phyloP scores from a whole-genome alignment of 2,113 vertebrate genomes.

The Furnarius figulus region DNA sequence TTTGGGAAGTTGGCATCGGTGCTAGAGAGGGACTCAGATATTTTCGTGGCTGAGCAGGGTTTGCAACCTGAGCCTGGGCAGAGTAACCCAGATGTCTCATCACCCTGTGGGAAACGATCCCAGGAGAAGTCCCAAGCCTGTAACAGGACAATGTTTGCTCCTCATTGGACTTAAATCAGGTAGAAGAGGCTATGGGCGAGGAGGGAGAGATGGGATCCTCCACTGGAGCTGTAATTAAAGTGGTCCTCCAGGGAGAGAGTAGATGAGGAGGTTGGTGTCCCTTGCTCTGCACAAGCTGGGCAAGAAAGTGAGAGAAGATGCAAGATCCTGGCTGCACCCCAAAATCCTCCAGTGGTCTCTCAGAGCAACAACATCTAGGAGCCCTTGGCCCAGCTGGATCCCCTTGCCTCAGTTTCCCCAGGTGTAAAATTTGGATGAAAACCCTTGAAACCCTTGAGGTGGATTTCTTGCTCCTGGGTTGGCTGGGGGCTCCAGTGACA shows the following conservation, averaged over 20 bases:
- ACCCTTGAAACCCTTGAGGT: not conserved
- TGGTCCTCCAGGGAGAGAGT: rapidly evolving
- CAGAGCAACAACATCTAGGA: not conserved
- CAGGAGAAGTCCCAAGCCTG: not conserved
- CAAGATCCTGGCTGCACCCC: not conserved
- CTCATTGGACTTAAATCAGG: not conserved
- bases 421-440: not conserved
- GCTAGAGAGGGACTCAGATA: not conserved
- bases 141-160: not conserved
- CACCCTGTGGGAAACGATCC: not conserved
- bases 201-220: not conserved
- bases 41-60: not conserved
- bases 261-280: not conserved
- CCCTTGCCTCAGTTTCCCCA: not conserved
- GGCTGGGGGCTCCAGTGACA: not conserved
- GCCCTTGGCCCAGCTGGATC: not conserved
- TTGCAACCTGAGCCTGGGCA: not conserved
- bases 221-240: not conserved
- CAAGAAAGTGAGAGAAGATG: not conserved
- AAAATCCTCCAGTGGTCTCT: rapidly evolving
- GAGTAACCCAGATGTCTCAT: not conserved
- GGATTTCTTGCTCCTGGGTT: not conserved
- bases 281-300: rapidly evolving
- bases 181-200: not conserved
- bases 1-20: not conserved